phyloP scores from a whole-genome alignment of 2,113 vertebrate species.

The Chloroceryle aenea region DNA sequence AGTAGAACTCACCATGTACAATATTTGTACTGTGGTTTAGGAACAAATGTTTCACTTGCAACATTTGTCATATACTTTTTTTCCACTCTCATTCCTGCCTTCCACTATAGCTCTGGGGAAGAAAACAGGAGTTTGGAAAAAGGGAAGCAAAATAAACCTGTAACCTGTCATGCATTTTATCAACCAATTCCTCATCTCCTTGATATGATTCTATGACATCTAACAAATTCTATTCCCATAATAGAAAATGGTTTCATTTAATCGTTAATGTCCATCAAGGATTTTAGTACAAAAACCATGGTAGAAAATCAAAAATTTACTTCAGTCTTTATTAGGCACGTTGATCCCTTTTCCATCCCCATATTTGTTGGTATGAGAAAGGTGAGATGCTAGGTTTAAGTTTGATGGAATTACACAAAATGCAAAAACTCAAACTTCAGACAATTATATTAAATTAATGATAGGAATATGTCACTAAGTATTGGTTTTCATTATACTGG shows the following conservation, averaged over 20 bases:
- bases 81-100: neutral
- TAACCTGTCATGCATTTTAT: neutral
- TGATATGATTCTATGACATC: neutral
- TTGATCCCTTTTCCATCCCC: neutral
- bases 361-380: neutral
- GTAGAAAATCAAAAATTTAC: neutral
- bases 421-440: neutral
- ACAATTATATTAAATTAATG: neutral
- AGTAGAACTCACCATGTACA: neutral
- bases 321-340: conserved; percentile 24
- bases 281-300: neutral
- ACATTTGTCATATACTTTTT: neutral
- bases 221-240: neutral
- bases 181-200: neutral
- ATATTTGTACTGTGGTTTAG: neutral
- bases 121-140: neutral
- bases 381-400: neutral
- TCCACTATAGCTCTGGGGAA: neutral
- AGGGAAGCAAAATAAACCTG: neutral
- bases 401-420: neutral
- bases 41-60: neutral
- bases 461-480: neutral
- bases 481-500: neutral
- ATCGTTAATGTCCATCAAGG: neutral
- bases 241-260: neutral